phyloP scores from a whole-genome alignment of 92 coral and sea anemone genomes.

The Umimayanthus chanpuru region DNA sequence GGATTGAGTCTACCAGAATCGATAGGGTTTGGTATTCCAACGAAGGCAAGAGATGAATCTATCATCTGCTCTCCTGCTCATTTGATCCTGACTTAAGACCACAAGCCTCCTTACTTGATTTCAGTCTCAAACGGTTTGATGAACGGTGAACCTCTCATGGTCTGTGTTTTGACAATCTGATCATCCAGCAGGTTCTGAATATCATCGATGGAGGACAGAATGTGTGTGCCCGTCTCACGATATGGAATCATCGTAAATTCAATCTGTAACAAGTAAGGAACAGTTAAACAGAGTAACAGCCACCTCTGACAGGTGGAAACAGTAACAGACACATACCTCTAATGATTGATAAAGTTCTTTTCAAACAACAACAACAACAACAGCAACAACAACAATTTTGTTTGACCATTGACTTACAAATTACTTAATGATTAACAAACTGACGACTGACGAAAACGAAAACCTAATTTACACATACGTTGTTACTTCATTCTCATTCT shows the following conservation, averaged over 20 bases:
- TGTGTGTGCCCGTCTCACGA: slow-evolving; percentile 98
- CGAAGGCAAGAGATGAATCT: not conserved
- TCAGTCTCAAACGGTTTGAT: slow-evolving; percentile 98
- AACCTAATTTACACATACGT: too few relatives aligned
- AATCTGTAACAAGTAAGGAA: slow-evolving; percentile 55
- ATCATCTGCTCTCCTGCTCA: not conserved
- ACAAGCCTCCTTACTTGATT: slow-evolving; percentile 70
- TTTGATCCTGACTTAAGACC: not conserved
- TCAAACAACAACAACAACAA: too few relatives aligned
- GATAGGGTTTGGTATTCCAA: not conserved
- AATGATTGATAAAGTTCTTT: too few relatives aligned
- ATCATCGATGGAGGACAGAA: slow-evolving; percentile 96
- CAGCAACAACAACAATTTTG: too few relatives aligned
- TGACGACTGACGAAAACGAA: not conserved
- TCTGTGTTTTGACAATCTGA: slow-evolving; percentile 99
- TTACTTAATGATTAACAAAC: not conserved
- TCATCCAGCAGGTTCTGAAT: slow-evolving; percentile 97
- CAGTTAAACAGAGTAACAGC: not conserved
- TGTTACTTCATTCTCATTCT: too few relatives aligned
- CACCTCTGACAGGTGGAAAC: not conserved
- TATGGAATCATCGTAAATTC: slow-evolving; percentile 96
- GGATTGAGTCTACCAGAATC: not conserved
- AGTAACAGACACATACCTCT: not conserved
- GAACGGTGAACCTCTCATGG: slow-evolving; percentile 99
- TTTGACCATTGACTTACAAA: too few relatives aligned